Conservation (phyloP, 1,140 invertebrate species). For the Orchestia grillus region DNA sequence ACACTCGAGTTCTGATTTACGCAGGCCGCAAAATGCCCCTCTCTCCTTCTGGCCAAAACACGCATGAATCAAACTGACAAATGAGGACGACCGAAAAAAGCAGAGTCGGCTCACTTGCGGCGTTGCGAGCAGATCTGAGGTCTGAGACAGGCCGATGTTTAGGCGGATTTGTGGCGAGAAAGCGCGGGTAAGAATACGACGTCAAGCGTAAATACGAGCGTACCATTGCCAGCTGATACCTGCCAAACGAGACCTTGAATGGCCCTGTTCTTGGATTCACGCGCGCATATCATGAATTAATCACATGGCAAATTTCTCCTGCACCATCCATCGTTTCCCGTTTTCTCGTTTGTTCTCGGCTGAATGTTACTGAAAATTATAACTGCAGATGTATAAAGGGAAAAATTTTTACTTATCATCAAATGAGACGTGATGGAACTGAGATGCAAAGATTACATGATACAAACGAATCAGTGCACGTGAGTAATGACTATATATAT, state of each 20-base stretch:
- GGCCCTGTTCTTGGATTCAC: not conserved
- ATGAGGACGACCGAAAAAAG: constrained; percentile 1
- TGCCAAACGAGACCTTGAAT: not conserved
- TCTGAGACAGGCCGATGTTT: not conserved
- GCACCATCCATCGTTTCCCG: not conserved
- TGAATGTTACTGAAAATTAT: not conserved
- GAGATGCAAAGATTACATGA: not conserved
- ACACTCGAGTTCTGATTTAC: constrained; percentile 41
- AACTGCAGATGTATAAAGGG: not conserved
- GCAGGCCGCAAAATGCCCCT: not conserved
- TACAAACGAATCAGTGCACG: not conserved
- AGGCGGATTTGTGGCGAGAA: not conserved
- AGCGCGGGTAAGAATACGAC: not conserved
- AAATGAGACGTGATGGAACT: not conserved
- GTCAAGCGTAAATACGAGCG: not conserved
- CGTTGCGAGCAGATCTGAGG: not conserved
- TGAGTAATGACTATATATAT: too few relatives aligned
- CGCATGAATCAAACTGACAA: constrained; percentile 52
- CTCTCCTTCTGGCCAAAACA: constrained; percentile 15
- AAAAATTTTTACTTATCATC: not conserved
- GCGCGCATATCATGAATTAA: not conserved
- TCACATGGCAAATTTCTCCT: not conserved
- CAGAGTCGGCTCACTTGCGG: not conserved
- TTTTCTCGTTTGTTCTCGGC: not conserved
- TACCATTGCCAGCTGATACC: not conserved